These are phyloP conservation scores for Oncorhynchus nerka DNA, from an alignment of 2,113 vertebrate genomes.

Conservation along the genomic window DNA sequence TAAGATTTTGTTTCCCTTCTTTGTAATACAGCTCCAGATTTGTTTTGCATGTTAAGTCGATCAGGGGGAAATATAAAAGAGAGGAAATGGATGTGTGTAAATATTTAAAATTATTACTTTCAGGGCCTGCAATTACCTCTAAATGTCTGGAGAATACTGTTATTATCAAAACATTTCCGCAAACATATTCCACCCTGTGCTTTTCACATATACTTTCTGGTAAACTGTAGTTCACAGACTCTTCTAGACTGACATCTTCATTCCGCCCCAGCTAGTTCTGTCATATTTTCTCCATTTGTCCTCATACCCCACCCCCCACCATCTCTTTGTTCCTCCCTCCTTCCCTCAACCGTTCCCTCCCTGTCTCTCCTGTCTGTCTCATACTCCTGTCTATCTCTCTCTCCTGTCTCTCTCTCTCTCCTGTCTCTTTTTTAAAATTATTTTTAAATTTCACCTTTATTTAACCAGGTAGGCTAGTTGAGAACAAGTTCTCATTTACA, in stretches of 20 bases:
- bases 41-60: constrained; percentile 25
- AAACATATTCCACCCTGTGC: not conserved
- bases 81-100: constrained; percentile 17
- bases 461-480: no score
- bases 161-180: not conserved
- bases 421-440: no score
- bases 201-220: not conserved
- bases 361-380: not conserved
- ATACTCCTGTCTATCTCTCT: not conserved
- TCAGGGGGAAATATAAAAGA: constrained; percentile 6
- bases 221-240: not conserved
- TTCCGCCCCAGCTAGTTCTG: not conserved
- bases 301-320: not conserved
- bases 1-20: constrained; percentile 4
- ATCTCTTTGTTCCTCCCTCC: no score
- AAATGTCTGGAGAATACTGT: not conserved
- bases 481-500: no score
- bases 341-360: not conserved
- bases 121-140: not conserved
- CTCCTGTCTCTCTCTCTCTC: not conserved
- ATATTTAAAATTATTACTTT: constrained; percentile 11
- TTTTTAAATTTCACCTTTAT: no score
- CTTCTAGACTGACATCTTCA: not conserved
- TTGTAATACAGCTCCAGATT: constrained; percentile 23
- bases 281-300: not conserved